Evolutionary conservation across 23 tunicate species (phyloP).

Genomic region (Ascidia mentula): DNA sequence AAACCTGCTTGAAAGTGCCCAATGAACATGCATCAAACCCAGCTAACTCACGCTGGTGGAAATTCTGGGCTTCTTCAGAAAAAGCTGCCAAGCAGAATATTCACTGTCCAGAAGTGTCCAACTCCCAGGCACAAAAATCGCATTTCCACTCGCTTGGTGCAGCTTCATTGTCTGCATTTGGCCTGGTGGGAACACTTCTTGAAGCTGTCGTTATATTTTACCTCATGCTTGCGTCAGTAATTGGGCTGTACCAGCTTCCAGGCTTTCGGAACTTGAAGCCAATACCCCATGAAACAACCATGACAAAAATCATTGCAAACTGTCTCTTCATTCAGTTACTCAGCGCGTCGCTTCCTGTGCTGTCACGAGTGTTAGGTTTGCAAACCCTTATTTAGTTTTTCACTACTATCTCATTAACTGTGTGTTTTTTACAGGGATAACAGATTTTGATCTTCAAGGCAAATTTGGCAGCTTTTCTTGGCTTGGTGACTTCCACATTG

Average conservation of each 20-base stretch:
- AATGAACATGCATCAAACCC: not conserved
- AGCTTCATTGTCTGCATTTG: constrained; percentile 76
- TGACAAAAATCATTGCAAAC: constrained; percentile 80
- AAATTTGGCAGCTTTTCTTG: constrained; percentile 79
- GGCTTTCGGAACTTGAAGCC: constrained; percentile 58
- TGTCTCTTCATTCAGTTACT: constrained; percentile 67
- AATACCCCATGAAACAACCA: constrained; percentile 46
- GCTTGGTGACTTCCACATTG: constrained; percentile 78
- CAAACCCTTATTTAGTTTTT: constrained; percentile 16
- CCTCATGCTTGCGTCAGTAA: constrained; percentile 61
- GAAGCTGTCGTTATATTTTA: constrained; percentile 67
- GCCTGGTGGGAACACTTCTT: constrained; percentile 72
- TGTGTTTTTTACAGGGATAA: constrained; percentile 69
- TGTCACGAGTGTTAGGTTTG: constrained; percentile 84
- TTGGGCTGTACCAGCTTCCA: constrained; percentile 75
- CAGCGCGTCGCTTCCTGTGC: constrained; percentile 72
- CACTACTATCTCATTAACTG: not conserved
- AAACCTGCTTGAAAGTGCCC: not conserved
- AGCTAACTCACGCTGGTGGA: not conserved
- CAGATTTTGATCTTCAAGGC: constrained; percentile 93
- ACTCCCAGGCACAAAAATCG: not conserved
- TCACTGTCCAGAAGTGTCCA: not conserved
- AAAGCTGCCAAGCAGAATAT: not conserved
- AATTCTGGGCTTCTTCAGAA: not conserved
- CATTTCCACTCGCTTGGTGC: constrained; percentile 62